Evolutionary conservation across 2,888 invertebrate species (phyloP).

Genomic region (Notodonta ziczac): DNA sequence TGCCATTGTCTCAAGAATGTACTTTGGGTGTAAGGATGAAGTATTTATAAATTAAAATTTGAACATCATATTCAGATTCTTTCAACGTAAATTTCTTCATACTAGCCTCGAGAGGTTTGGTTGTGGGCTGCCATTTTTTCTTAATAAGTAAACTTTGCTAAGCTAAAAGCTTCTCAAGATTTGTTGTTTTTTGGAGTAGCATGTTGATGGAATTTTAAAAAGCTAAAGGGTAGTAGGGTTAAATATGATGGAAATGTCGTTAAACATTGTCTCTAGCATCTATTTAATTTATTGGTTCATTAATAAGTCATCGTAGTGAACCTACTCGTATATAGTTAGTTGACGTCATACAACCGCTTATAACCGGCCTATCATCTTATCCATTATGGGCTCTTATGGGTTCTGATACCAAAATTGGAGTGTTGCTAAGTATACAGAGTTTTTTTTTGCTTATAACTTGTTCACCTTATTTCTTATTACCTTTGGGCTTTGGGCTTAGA

Average conservation of each 20-base stretch:
- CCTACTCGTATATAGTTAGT: neutral
- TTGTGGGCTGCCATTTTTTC: neutral
- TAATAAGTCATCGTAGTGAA: neutral
- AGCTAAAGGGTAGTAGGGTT: no score
- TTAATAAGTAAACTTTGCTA: no score
- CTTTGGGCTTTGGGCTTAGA: neutral
- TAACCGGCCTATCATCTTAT: neutral
- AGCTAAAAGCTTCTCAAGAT: neutral
- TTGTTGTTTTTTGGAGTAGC: neutral
- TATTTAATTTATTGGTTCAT: no score
- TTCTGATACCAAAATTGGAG: neutral
- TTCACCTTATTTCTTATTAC: neutral
- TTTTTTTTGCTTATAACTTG: neutral
- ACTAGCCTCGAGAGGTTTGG: conserved; percentile 14
- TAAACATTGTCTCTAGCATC: no score
- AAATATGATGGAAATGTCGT: no score
- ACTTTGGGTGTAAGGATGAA: conserved; percentile 1
- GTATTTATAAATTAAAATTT: conserved; percentile 29
- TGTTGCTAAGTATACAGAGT: neutral
- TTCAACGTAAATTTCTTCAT: conserved; percentile 12
- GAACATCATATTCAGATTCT: conserved; percentile 24
- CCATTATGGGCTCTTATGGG: neutral
- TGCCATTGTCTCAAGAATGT: neutral
- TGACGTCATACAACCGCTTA: conserved; percentile 4
- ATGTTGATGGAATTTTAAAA: no score